Base-by-base conservation (phyloP, 2,888 invertebrate species). In the Aradus depressus region DNA sequence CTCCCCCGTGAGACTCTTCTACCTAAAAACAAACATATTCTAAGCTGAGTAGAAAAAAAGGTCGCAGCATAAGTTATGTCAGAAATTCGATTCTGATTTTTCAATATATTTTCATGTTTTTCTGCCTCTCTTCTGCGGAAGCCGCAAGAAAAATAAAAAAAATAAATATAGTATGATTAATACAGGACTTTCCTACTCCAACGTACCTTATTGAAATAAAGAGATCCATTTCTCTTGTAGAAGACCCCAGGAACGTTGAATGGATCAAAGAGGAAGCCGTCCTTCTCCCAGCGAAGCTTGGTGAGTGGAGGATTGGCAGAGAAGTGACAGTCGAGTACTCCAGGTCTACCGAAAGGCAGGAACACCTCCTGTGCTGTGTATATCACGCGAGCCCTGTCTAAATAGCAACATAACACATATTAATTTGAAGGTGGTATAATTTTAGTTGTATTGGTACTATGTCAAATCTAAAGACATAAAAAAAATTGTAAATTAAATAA, bases 321-420 rank as follows among this genome's bases (percentile, higher is more conserved):
- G 65, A 89, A 89, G 67, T 90, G 88, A 67, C 95, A 95, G 69
- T 90, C 88, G 51, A 95, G 74, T 51, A 87, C 75, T 6, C 84
- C 87, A 3, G 84, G 79, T 62, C 82, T 78, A 18, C 91, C 91
- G 62, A 77, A 80, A 0, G 92, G 86, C 61, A 95, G 75, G 65
- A 80, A 84, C 34, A 91, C 80, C 68, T 88, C 85, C 56, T 80
- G 77, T 18, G 89, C 89, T 48, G 91, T 83, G 67, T 83, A 85
- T 60, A 90, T 80, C 39, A 95, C 89, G 70, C 89, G 86, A 18
- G 93, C 93, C 68, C 87, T 85, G 70, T 88, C 93, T 93, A 70
- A 10, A 71, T 12, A 37, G 16, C n/a, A n/a, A n/a, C n/a, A 28
- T 28, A 10, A 28, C 8, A 28, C 31, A 28, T 28, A 28, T 28